Base-by-base conservation (phyloP, 64 coral and sea anemone genomes). In the Porites lutea region DNA sequence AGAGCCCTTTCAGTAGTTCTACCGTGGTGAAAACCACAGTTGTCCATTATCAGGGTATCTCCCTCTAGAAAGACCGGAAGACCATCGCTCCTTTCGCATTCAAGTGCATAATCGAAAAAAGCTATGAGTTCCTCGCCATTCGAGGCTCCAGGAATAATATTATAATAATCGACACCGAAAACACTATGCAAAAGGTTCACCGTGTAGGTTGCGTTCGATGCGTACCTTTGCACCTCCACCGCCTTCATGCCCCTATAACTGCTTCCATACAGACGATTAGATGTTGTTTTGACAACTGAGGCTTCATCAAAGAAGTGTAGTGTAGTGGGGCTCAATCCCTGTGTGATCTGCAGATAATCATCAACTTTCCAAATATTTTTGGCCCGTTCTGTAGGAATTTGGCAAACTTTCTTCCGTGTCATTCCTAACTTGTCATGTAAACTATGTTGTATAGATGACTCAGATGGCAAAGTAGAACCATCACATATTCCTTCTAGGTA, bases 151-250 rank as follows among this genome's bases (percentile, higher is more conserved):
- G n/a, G n/a, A n/a, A n/a, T n/a, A n/a, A n/a, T n/a, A n/a, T n/a
- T n/a, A n/a, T n/a, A n/a, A n/a, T n/a, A n/a, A n/a, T n/a, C n/a
- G n/a, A n/a, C n/a, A n/a, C n/a, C n/a, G n/a, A n/a, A n/a, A 89
- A 87, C 61, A 79, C 92, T 93, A 44, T 93, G 92, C 54, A 93
- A 69, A 63, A 93, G 92, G 55, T 93, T 93, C 20, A 88, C 85
- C 5, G 92, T 83, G 50, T 82, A 88, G 72, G 84, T 88, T 75
- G 83, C 84, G 77, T 93, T 93, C 19, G 85, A 93, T 80, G 83
- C 84, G 67, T 78, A 88, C 19, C 85, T 77, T 68, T 88, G 84
- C 78, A 93, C 92, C 65, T 93, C 92, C 70, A 88, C 16, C 51
- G 90, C 90, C 77, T 84, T 84, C 52, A 71, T n/a, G 59, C 90